phyloP scores from a whole-genome alignment of 2,888 invertebrate species.

The Rhingia rostrata region DNA sequence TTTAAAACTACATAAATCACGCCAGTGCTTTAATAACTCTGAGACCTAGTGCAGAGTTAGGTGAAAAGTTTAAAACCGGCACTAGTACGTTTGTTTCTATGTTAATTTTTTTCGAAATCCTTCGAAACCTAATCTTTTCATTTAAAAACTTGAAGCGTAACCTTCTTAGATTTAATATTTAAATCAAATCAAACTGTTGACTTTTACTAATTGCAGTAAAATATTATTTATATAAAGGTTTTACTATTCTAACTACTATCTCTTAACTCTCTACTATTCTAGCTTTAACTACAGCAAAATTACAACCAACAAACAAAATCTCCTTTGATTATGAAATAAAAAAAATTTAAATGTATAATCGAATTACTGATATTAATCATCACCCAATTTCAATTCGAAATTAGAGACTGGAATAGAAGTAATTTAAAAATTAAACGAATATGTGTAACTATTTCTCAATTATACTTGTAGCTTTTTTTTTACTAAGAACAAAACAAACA shows the following conservation, averaged over 20 bases:
- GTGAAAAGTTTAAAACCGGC: slow-evolving; percentile 58
- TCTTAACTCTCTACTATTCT: slow-evolving; percentile 44
- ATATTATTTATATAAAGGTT: slow-evolving; percentile 42
- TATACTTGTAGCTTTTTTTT: slow-evolving; percentile 53
- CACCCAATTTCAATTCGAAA: slow-evolving; percentile 64
- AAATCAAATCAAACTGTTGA: slow-evolving; percentile 41
- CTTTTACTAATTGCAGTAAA: slow-evolving; percentile 29
- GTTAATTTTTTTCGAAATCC: neutral
- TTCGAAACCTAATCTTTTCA: neutral
- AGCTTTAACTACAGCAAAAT: slow-evolving; percentile 13
- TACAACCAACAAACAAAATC: slow-evolving; percentile 4
- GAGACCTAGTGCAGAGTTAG: slow-evolving; percentile 54
- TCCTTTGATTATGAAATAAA: slow-evolving; percentile 1
- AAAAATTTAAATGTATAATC: slow-evolving; percentile 6
- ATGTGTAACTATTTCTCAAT: slow-evolving; percentile 47
- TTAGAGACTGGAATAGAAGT: slow-evolving; percentile 69
- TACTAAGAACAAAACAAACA: slow-evolving; percentile 8
- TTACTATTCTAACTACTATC: slow-evolving; percentile 60
- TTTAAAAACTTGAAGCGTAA: neutral
- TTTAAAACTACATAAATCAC: slow-evolving; percentile 34
- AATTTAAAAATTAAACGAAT: slow-evolving; percentile 35
- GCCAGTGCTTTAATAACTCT: slow-evolving; percentile 70
- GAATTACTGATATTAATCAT: slow-evolving; percentile 45
- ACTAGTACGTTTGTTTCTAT: slow-evolving; percentile 34
- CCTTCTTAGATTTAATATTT: neutral